These are phyloP conservation scores for Drosophila ambigua DNA, from an alignment of 1,140 invertebrate genomes.

Conservation along the genomic window DNA sequence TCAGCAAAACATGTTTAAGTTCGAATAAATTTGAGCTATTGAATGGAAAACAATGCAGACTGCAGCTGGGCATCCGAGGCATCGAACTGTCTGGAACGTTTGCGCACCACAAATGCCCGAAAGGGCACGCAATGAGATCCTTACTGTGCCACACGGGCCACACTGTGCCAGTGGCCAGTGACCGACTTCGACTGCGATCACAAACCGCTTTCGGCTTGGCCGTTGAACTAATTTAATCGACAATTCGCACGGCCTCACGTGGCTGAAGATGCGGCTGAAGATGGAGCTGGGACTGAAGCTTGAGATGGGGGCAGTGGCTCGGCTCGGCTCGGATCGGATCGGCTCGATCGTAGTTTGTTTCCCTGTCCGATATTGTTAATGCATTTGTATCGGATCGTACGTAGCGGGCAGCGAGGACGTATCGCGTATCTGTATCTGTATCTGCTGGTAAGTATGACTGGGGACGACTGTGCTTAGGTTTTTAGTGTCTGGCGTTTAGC, in stretches of 20 bases:
- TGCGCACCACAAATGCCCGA: too few relatives aligned
- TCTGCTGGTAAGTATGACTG: constrained; percentile 41
- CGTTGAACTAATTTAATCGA: constrained; percentile 23
- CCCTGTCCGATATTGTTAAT: constrained; percentile 32
- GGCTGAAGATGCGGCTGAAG: background rate
- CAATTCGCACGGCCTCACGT: constrained; percentile 33
- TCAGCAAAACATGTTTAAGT: too few relatives aligned
- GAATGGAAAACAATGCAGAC: too few relatives aligned
- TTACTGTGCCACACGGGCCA: background rate
- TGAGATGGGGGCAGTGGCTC: constrained; percentile 4
- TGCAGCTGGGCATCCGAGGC: too few relatives aligned
- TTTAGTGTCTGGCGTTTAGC: constrained; percentile 77
- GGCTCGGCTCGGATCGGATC: background rate
- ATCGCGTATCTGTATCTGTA: constrained; percentile 15
- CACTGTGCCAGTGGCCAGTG: background rate
- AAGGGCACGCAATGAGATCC: too few relatives aligned
- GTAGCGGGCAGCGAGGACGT: constrained; percentile 2
- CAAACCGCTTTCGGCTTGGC: background rate
- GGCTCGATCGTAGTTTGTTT: constrained; percentile 10
- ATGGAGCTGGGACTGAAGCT: background rate
- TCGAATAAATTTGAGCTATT: too few relatives aligned
- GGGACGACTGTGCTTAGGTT: constrained; percentile 33
- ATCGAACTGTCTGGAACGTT: too few relatives aligned
- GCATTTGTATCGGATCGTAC: constrained; percentile 24
- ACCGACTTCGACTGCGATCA: background rate